Evolutionary conservation across 1,140 invertebrate genomes (phyloP), one percentile per base, ranked within the genome.

Genomic region (Pteromalus puparum): DNA sequence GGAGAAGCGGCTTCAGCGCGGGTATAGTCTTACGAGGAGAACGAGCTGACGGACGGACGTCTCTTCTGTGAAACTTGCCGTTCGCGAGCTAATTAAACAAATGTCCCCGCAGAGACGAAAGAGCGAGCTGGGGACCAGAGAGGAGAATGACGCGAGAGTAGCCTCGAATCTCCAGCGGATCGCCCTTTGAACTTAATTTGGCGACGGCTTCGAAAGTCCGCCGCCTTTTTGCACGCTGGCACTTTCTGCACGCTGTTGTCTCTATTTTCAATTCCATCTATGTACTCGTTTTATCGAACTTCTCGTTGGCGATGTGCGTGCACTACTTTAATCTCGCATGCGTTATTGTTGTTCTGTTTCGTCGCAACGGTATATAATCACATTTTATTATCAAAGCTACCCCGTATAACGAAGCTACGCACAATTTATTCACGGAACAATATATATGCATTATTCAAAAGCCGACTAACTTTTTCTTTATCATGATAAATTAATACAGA

Each of bases 31-130:
- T 88, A 83, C 85, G 85, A 87, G 87, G 85, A 79, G 85, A 34
- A 86, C 85, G 87, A 84, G 86, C 87, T 85, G 83, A 84, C 82
- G 81, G 83, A 73, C 80, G 82, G 65, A 84, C 82, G 85, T 88
- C 87, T 84, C 85, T 87, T 86, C 83, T 87, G 72, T 80, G 86
- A 87, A 87, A 84, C 87, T 87, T 82, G 77, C 81, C 88, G 81
- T 89, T 89, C 87, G 88, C 80, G 84, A 90, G 89, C 89, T 93
- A 92, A 93, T 93, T 93, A 93, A 92, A 93, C 89, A 90, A 91
- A 91, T 89, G 89, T 90, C 87, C 86, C 85, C 73, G 84, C 87
- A 87, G 89, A 88, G 67, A 70, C 21, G 26, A 6, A 46, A 42
- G 30, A 15, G 9, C 65, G 34, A 76, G n/a, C 7, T 2, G 28